These are phyloP conservation scores for Erebia epiphron DNA, from an alignment of 2,888 invertebrate genomes.

Conservation along the genomic window DNA sequence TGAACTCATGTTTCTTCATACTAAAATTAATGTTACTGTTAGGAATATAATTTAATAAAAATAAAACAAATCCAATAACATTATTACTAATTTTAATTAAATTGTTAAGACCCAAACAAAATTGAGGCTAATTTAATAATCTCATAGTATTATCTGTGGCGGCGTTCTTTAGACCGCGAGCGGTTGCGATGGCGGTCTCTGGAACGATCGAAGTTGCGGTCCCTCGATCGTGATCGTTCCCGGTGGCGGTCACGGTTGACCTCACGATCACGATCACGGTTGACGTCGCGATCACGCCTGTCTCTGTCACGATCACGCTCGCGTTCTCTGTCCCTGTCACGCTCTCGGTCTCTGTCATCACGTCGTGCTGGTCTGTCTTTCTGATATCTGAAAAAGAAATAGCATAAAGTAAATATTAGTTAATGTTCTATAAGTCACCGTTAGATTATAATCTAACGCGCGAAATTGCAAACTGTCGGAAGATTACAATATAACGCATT, in stretches of 20 bases:
- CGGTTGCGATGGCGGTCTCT: slow-evolving; percentile 60
- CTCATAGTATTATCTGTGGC: slow-evolving; percentile 66
- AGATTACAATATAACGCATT: no score
- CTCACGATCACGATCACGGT: slow-evolving; percentile 50
- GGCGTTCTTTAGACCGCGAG: slow-evolving; percentile 70
- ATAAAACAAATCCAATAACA: slow-evolving; percentile 46
- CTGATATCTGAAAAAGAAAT: slow-evolving; percentile 66
- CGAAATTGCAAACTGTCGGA: no score
- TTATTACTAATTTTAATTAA: slow-evolving; percentile 58
- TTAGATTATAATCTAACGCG: no score
- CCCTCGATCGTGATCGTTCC: slow-evolving; percentile 41
- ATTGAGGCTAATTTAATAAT: slow-evolving; percentile 37
- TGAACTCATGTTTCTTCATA: no score
- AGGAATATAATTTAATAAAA: background rate
- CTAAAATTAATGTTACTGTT: background rate
- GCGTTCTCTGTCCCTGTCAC: slow-evolving; percentile 58
- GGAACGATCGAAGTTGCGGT: slow-evolving; percentile 54
- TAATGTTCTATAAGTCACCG: no score
- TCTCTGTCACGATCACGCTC: slow-evolving; percentile 55
- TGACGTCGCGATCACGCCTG: slow-evolving; percentile 53
- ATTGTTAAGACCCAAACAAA: slow-evolving; percentile 12
- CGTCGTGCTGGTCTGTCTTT: slow-evolving; percentile 69
- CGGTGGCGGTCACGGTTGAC: slow-evolving; percentile 48
- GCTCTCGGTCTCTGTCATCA: slow-evolving; percentile 63
- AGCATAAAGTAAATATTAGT: no score